Conservation (phyloP, 2,113 vertebrate species). For the Zosterops hypoxanthus region DNA sequence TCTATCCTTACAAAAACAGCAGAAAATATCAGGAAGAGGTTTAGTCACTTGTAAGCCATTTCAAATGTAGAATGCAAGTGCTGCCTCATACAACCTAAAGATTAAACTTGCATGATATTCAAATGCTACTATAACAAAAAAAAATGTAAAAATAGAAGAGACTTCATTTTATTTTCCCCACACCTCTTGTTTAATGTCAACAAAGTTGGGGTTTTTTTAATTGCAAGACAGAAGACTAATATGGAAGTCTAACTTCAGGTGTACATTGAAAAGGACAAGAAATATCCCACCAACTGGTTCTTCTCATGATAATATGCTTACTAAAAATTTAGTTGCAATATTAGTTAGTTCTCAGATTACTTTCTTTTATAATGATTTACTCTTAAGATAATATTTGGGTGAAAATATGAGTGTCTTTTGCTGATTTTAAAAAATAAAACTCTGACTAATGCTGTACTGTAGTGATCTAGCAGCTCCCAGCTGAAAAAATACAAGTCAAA, state of each 20-base stretch:
- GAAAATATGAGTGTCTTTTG: not conserved
- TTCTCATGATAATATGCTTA: not conserved
- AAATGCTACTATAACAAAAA: not conserved
- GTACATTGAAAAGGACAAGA: not conserved
- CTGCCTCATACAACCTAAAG: not conserved
- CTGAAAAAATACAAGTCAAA: not conserved
- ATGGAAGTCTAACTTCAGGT: not conserved
- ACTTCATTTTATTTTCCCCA: not conserved
- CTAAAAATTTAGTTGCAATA: not conserved
- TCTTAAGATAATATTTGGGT: not conserved
- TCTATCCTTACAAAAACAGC: not conserved
- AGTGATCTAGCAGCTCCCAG: not conserved
- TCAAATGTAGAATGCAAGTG: not conserved
- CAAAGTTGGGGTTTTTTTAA: not conserved
- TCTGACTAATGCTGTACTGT: not conserved
- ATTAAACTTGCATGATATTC: not conserved
- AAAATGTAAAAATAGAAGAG: not conserved
- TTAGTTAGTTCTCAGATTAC: not conserved
- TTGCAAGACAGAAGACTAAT: not conserved
- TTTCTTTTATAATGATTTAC: not conserved
- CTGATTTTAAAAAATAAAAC: not conserved
- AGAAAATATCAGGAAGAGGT: not conserved
- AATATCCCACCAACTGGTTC: not conserved
- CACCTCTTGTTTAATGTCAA: not conserved
- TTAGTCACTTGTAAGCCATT: not conserved